Evolutionary conservation across 2,797 vertebrate species (phyloP).

Genomic region (Scleropages formosus): DNA sequence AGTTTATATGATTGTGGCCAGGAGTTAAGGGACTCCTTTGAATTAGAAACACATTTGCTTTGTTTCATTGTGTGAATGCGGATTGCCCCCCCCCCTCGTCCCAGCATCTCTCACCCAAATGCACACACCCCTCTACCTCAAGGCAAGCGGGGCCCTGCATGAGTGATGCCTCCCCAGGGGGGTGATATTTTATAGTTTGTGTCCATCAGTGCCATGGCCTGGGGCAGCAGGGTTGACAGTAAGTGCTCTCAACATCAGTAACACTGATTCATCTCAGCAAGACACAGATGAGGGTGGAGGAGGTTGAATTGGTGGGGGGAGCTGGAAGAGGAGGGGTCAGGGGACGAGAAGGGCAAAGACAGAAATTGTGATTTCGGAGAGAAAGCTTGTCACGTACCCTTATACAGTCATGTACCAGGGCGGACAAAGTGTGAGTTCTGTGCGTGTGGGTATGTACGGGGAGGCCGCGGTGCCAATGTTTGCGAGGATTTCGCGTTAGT

Average conservation of each 20-base stretch:
- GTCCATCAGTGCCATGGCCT: constrained; percentile 77
- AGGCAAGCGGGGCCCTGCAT: constrained; percentile 66
- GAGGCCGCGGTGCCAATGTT: too few relatives aligned
- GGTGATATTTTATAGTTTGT: constrained; percentile 85
- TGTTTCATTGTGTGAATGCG: constrained; percentile 19
- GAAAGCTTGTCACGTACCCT: neutral
- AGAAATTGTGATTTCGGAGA: neutral
- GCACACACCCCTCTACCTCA: constrained; percentile 50
- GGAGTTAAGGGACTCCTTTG: neutral
- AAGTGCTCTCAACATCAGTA: constrained; percentile 80
- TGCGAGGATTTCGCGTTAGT: neutral
- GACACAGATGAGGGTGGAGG: constrained; percentile 67
- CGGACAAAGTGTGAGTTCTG: neutral
- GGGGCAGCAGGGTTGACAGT: constrained; percentile 77
- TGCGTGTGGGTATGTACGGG: constrained; percentile 5
- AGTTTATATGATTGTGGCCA: neutral
- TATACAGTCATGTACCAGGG: neutral
- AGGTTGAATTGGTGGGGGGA: constrained; percentile 21
- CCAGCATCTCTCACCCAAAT: neutral
- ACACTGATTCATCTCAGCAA: constrained; percentile 79
- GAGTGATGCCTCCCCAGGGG: constrained; percentile 77
- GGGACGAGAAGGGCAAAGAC: neutral
- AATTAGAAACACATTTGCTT: neutral
- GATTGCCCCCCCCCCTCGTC: neutral
- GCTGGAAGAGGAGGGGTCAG: constrained; percentile 20